A percentile compares a stretch with the other conserved stretches of the same genome.
Conservation (phyloP, 2,888 invertebrate genomes). For the Lepidocyrtinus sp. region DNA sequence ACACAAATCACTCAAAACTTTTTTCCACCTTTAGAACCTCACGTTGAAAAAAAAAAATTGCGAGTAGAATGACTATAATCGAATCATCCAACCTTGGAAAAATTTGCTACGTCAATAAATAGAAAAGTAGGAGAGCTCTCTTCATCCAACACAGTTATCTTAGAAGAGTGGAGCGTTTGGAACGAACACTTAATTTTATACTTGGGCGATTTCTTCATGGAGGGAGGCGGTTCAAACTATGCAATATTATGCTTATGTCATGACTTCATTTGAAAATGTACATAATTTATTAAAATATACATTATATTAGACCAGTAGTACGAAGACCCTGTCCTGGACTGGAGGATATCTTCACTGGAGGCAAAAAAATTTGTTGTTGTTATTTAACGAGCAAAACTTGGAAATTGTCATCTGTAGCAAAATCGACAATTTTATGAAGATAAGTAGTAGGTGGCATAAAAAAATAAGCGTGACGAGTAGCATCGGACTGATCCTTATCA, state of each 20-base stretch:
- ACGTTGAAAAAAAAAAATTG: background rate
- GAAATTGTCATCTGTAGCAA: background rate
- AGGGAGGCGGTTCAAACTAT: background rate
- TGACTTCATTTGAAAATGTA: background rate
- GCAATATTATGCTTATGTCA: background rate
- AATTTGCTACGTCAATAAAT: background rate
- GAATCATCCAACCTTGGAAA: background rate
- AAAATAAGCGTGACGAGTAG: background rate
- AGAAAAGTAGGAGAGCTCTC: background rate
- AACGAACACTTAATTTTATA: background rate
- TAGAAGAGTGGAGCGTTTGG: background rate
- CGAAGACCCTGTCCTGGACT: no score
- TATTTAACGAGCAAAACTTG: no score
- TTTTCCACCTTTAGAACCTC: background rate
- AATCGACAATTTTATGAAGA: background rate
- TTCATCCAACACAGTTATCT: background rate
- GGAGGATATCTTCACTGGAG: no score
- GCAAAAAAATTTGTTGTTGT: no score
- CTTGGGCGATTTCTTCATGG: background rate
- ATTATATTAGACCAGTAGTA: background rate
- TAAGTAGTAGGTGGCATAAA: background rate
- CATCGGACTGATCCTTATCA: background rate
- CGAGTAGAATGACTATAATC: background rate
- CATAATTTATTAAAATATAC: background rate
- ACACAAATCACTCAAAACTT: background rate